Base-by-base conservation (phyloP, 1,140 invertebrate species). In the Pomacea maculata region DNA sequence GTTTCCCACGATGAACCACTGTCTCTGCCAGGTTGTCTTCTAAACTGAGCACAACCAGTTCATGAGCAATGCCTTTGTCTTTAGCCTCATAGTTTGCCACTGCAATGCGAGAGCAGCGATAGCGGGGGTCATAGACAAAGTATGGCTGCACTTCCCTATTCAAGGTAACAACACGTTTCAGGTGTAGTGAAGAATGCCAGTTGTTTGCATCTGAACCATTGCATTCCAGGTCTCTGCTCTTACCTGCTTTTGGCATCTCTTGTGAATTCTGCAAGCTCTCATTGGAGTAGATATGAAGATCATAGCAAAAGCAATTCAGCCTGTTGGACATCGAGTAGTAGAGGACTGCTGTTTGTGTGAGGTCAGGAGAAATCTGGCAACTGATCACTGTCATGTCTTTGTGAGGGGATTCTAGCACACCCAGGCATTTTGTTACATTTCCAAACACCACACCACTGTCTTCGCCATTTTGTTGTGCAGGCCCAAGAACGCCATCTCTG, bases 71-170 rank as follows among this genome's bases (percentile, higher is more conserved):
- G 12, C 76, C 79, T 19, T n/a, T 70, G 5, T 70, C 29, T 45
- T 73, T 71, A 57, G 70, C 78, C 57, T 82, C 77, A 63, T 83
- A 85, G 74, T 85, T 85, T 55, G 83, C 83, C 19, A 85, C 80
- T 7, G 83, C 85, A 52, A 85, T 74, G 17, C 82, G 81, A 11
- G 85, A 85, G n/a, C 70, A 80, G 54, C 74, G 54, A 57, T 81
- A 84, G 19, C 85, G 79, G 0, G 85, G 85, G 34, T 85, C 85
- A 76, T 84, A 84, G 19, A 80, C 83, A 21, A 85, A 74, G 70
- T 85, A 85, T 0, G 85, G 85, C 67, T 83, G 83, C 34, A 85
- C 85, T 64, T 84, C 83, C 1, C 82, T 79, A 79, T 84, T 85
- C 55, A 84, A 74, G 19, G 74, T 80, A 9, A 84, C 57, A 2